Conservation (phyloP, 1,140 invertebrate species). For the Andrena cerasifolii region DNA sequence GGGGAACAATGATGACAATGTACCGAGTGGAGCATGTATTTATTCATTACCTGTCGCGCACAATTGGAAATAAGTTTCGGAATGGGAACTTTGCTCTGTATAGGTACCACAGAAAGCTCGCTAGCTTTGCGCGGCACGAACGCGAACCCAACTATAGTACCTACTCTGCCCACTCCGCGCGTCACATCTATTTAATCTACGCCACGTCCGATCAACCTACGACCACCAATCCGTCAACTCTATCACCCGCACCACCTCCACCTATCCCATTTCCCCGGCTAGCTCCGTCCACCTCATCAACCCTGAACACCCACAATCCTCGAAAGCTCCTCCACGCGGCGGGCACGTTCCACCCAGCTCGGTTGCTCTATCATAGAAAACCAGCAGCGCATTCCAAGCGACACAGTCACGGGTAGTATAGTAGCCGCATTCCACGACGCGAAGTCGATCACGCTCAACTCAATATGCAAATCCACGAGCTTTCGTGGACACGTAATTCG, state of each 20-base stretch:
- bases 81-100: background rate
- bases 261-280: background rate
- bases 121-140: no score
- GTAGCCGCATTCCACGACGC: background rate
- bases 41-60: constrained; percentile 46
- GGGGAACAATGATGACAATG: constrained; percentile 81
- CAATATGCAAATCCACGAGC: background rate
- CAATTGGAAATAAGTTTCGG: background rate
- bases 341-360: background rate
- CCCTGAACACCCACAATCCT: background rate
- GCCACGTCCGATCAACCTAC: no score
- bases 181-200: no score
- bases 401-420: constrained; percentile 6
- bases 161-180: background rate
- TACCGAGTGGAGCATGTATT: constrained; percentile 70
- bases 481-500: constrained; percentile 18
- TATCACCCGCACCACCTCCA: background rate
- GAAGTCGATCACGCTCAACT: background rate
- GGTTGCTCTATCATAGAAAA: background rate
- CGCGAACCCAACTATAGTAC: background rate
- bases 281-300: constrained; percentile 11
- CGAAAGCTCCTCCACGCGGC: constrained; percentile 11
- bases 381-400: constrained; percentile 32
- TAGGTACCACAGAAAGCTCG: no score
- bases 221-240: background rate